phyloP scores from a whole-genome alignment of 2,113 vertebrate genomes.

The Syngnathus typhle region DNA sequence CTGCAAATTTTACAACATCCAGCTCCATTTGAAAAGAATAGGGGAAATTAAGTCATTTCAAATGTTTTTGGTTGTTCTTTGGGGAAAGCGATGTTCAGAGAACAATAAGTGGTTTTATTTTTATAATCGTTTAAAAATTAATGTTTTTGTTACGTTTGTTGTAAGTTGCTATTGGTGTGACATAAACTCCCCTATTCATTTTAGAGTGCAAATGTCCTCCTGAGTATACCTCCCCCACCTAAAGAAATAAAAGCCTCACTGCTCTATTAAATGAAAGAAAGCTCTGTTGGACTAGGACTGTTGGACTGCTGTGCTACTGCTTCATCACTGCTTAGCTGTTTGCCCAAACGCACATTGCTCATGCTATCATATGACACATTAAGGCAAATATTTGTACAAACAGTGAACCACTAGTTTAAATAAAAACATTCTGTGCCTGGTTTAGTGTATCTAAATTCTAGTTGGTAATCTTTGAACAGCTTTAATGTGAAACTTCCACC shows the following conservation, averaged over 20 bases:
- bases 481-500: not conserved
- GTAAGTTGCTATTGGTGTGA: not conserved
- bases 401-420: no score
- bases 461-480: not conserved
- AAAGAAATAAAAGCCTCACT: not conserved
- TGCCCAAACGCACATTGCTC: not conserved
- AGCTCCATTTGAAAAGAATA: no score
- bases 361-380: not conserved
- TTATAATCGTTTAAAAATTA: no score
- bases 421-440: not conserved
- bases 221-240: not conserved
- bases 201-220: no score
- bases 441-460: no score
- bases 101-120: no score
- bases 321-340: constrained; percentile 10
- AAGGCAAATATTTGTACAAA: not conserved
- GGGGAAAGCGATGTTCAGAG: no score
- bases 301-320: constrained; percentile 1
- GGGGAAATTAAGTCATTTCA: no score
- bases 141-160: not conserved
- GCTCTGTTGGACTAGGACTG: constrained; percentile 44
- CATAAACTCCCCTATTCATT: not conserved
- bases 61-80: no score
- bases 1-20: no score
- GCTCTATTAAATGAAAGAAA: constrained; percentile 48